phyloP scores from a whole-genome alignment of 2,888 invertebrate species.

The Mycogona germanica region DNA sequence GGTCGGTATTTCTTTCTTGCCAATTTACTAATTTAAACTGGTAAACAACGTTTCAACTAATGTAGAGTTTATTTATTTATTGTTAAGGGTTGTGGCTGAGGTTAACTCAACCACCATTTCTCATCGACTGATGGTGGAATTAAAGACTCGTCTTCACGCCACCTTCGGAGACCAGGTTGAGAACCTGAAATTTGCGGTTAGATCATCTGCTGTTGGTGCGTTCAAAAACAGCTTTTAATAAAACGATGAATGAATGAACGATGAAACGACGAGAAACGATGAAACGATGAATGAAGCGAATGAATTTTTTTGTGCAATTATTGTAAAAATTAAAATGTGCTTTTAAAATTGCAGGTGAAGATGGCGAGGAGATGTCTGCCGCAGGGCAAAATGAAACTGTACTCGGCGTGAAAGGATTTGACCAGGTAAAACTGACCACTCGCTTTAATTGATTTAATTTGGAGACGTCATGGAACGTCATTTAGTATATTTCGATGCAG shows the following conservation, averaged over 20 bases:
- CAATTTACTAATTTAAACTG: neutral
- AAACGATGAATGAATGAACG: neutral
- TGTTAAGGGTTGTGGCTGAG: constrained; percentile 9
- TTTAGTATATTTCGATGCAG: too few species aligned
- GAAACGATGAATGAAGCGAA: neutral
- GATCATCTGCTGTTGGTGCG: constrained; percentile 17
- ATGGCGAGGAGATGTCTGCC: constrained; percentile 61
- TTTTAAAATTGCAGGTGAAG: constrained; percentile 46
- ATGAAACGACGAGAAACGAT: too few species aligned
- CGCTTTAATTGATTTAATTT: too few species aligned
- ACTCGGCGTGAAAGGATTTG: constrained; percentile 46
- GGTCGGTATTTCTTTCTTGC: too few species aligned
- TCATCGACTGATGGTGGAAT: neutral
- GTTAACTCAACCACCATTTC: neutral
- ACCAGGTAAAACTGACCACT: too few species aligned
- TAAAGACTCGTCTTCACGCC: neutral
- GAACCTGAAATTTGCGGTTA: constrained; percentile 12
- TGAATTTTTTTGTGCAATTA: neutral
- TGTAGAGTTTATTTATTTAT: neutral
- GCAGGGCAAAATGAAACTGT: constrained; percentile 75
- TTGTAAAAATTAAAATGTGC: too few species aligned
- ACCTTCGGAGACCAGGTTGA: constrained; percentile 10
- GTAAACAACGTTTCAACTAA: neutral
- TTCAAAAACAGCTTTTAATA: neutral
- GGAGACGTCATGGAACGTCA: too few species aligned